phyloP scores from a whole-genome alignment of 2,797 vertebrate genomes.

The Anabas testudineus region DNA sequence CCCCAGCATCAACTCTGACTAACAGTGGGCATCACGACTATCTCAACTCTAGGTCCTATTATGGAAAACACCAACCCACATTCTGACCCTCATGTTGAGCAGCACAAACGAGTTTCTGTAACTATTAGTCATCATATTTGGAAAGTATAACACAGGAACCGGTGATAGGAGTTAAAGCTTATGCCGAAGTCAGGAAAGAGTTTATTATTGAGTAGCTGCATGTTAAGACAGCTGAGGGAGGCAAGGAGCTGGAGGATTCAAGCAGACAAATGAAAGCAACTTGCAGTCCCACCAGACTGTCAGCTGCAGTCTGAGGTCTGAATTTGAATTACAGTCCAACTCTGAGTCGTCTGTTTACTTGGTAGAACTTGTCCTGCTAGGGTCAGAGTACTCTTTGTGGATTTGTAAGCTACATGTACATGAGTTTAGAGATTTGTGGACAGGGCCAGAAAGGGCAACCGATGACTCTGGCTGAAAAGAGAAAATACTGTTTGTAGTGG shows the following conservation, averaged over 20 bases:
- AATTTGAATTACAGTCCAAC: constrained; percentile 58
- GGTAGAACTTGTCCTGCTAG: constrained; percentile 44
- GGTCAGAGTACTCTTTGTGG: constrained; percentile 53
- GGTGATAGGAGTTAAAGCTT: constrained; percentile 28
- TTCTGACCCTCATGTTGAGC: constrained; percentile 23
- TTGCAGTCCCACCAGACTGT: constrained; percentile 55
- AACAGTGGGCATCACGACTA: not conserved
- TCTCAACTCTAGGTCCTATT: constrained; percentile 6
- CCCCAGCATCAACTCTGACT: not conserved
- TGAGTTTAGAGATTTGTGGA: constrained; percentile 59
- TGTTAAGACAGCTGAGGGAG: constrained; percentile 52
- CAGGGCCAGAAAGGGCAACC: constrained; percentile 47
- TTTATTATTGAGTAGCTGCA: constrained; percentile 53
- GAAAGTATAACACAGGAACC: constrained; percentile 35
- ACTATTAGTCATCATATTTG: constrained; percentile 49
- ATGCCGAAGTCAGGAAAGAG: constrained; percentile 56
- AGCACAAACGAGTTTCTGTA: constrained; percentile 44
- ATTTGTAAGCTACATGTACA: constrained; percentile 54
- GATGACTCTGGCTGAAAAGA: constrained; percentile 22
- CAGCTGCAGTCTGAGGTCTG: constrained; percentile 61
- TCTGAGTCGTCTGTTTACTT: constrained; percentile 60
- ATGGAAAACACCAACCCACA: constrained; percentile 34
- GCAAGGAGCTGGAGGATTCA: constrained; percentile 40
- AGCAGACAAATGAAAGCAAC: constrained; percentile 66
- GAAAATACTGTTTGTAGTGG: constrained; percentile 18